phyloP scores from a whole-genome alignment of 2,888 invertebrate genomes.

The Dryobotodes eremita region DNA sequence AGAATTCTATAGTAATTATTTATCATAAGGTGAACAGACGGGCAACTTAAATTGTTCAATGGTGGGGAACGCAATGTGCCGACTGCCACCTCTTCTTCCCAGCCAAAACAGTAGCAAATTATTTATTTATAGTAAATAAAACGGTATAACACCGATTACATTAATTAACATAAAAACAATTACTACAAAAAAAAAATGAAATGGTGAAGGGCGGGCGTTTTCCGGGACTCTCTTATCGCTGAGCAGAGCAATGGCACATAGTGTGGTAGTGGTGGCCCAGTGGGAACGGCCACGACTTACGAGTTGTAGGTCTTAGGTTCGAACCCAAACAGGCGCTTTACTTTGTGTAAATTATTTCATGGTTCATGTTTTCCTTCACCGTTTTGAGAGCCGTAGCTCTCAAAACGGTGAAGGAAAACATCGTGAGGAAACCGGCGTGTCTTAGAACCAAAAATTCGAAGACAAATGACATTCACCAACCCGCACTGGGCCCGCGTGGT shows the following conservation, averaged over 20 bases:
- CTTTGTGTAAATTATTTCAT: neutral
- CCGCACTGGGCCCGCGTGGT: neutral
- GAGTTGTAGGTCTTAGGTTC: neutral
- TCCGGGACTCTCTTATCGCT: neutral
- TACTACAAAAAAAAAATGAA: too few relatives aligned
- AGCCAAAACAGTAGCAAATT: neutral
- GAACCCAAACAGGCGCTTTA: neutral
- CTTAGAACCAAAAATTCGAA: neutral
- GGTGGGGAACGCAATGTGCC: neutral
- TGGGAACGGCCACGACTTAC: neutral
- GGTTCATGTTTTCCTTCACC: too few relatives aligned
- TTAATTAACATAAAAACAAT: too few relatives aligned
- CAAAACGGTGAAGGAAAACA: neutral
- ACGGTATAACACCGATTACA: too few relatives aligned
- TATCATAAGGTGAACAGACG: neutral
- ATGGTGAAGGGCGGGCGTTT: neutral
- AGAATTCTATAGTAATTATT: slow-evolving; percentile 20
- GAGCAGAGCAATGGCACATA: neutral
- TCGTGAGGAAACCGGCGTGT: neutral
- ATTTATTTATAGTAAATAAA: too few relatives aligned
- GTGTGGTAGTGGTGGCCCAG: neutral
- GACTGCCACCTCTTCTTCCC: neutral
- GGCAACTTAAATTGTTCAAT: slow-evolving; percentile 14
- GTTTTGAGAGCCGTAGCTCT: too few relatives aligned
- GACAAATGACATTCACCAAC: neutral